Conservation (phyloP, 1,140 invertebrate species). For the Maniola jurtina region DNA sequence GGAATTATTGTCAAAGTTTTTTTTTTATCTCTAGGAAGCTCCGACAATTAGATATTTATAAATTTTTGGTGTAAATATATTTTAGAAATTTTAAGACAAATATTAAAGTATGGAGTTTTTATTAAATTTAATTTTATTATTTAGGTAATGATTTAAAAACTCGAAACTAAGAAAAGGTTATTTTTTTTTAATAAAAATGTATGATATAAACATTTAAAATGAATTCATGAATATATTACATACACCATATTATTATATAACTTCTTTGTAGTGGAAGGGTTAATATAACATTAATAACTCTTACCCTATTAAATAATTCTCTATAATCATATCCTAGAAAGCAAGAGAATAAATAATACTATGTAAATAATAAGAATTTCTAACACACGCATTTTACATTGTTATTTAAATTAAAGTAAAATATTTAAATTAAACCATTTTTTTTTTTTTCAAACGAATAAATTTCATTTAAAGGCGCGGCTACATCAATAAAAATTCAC, state of each 20-base stretch:
- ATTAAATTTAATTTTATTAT: not conserved
- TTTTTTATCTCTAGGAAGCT: constrained; percentile 41
- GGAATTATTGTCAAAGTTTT: constrained; percentile 49
- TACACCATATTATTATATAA: no score
- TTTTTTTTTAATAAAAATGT: no score
- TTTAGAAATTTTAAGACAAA: not conserved
- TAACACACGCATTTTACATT: constrained; percentile 6
- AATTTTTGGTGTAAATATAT: constrained; percentile 1
- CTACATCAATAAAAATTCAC: no score
- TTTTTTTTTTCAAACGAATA: no score
- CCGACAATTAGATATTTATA: constrained; percentile 8
- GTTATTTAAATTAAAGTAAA: not conserved
- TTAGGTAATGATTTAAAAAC: not conserved
- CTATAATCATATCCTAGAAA: not conserved
- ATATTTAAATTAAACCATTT: no score
- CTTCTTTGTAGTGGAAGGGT: no score
- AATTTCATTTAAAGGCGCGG: no score
- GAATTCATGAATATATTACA: no score
- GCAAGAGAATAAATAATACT: constrained; percentile 7
- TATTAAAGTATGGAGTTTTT: not conserved
- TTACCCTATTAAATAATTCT: not conserved
- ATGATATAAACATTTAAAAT: no score
- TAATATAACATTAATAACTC: not conserved
- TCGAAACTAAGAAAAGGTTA: no score
- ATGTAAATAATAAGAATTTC: constrained; percentile 15